These are phyloP conservation scores for Synchiropus splendidus DNA, from an alignment of 2,113 vertebrate genomes.

Conservation along the genomic window DNA sequence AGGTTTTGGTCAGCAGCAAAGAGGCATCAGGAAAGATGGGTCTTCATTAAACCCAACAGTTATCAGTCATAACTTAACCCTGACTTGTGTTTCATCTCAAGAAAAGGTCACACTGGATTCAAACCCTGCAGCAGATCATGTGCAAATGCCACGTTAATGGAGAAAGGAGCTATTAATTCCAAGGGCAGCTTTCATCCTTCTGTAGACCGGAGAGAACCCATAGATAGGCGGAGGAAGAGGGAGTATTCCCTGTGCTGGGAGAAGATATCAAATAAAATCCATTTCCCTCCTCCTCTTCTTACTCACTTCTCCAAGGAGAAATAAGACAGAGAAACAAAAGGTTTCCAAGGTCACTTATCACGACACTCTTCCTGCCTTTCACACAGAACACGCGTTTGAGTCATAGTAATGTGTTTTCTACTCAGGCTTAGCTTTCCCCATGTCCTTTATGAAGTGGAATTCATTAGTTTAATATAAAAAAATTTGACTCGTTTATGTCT, in stretches of 20 bases:
- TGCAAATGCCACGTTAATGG: slow-evolving; percentile 30
- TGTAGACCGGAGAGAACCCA: slow-evolving; percentile 28
- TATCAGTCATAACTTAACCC: too few species aligned
- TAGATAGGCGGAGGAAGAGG: slow-evolving; percentile 30
- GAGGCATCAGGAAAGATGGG: too few species aligned
- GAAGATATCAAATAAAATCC: slow-evolving; percentile 54
- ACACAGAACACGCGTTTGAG: slow-evolving; percentile 1
- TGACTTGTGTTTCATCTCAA: too few species aligned
- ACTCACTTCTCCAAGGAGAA: slow-evolving; percentile 26
- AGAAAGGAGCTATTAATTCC: slow-evolving; percentile 40
- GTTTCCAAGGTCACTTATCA: slow-evolving; percentile 47
- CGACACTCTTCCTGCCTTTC: slow-evolving; percentile 7
- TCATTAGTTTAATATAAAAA: too few species aligned
- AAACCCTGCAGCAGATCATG: slow-evolving; percentile 15
- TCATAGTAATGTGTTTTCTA: too few species aligned
- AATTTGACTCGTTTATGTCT: too few species aligned
- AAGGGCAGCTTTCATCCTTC: slow-evolving; percentile 47
- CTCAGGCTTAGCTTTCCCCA: too few species aligned
- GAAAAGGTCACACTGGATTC: too few species aligned
- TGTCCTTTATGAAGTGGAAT: too few species aligned
- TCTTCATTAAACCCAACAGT: too few species aligned
- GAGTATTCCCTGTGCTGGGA: slow-evolving; percentile 50
- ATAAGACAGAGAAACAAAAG: slow-evolving; percentile 17
- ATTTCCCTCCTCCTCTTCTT: slow-evolving; percentile 23
- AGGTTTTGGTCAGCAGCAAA: too few species aligned